Base-by-base conservation (phyloP, 2,797 vertebrate species). In the Periparus ater region DNA sequence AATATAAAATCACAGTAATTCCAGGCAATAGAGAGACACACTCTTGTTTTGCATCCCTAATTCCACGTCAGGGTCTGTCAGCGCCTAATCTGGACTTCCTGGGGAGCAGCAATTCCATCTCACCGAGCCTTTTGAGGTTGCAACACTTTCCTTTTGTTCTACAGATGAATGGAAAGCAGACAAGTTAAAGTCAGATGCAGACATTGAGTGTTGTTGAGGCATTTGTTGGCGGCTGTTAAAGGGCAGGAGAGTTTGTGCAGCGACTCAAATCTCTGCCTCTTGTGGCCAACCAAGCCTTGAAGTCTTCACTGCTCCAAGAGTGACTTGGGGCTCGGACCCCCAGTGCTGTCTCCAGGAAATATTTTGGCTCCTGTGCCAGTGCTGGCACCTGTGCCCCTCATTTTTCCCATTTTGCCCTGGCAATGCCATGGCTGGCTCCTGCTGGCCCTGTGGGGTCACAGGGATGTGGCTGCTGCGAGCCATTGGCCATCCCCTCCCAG, bases 1-100 rank as follows among this genome's bases (percentile, higher is more conserved):
- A 95, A 93, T 92, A 95, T 95, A 93, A 96, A 96, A 95, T 97
- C 95, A 91, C 26, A 50, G 96, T 95, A 95, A 92, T 97, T 97
- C 94, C 91, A 84, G 71, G 93, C 95, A 91, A 85, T 87, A 77
- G 36, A 96, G 96, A 96, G 91, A 85, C 68, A 34, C 68, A 42
- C 81, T 96, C 81, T 94, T 94, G 90, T 85, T 83, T 92, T 91
- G 81, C 87, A 91, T 96, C 71, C 68, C 42, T 88, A 66, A 68
- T 94, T 92, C 76, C 48, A 42, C 51, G 85, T 66, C 55, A 57
- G 82, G n/a, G 65, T 95, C 93, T 42, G 32, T 83, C 77, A 30
- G 85, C 48, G 84, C 95, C 93, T 96, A 75, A 97, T 93, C 96
- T 95, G 96, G 95, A 88, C 65, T 97, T 94, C 71, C 74, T 3